Conservation (phyloP, 1,140 invertebrate genomes). For the Aphelenchoides besseyi region DNA sequence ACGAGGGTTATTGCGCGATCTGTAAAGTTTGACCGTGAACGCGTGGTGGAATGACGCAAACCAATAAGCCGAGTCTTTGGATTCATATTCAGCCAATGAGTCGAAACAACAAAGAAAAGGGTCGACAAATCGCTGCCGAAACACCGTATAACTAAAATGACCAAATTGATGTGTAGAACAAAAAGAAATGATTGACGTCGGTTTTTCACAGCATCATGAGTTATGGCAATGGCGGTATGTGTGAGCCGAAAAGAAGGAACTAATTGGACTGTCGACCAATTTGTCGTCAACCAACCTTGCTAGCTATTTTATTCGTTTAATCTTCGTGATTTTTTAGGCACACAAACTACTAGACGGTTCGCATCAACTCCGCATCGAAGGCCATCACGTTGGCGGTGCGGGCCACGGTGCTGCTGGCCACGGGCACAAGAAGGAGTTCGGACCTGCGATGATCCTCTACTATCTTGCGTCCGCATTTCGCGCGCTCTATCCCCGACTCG, state of each 20-base stretch:
- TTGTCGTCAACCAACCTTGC: no score
- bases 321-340: conserved; percentile 40
- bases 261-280: no score
- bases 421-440: conserved; percentile 63
- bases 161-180: neutral
- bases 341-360: conserved; percentile 62
- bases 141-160: neutral
- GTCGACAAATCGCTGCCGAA: neutral
- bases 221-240: conserved; percentile 4
- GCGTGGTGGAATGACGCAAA: no score
- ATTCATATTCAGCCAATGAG: neutral
- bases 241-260: neutral
- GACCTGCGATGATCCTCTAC: conserved; percentile 62
- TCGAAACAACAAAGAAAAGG: no score
- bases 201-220: conserved; percentile 1
- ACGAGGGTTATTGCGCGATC: no score
- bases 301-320: neutral
- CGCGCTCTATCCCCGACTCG: conserved; percentile 60
- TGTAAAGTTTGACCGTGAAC: no score
- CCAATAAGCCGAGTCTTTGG: neutral
- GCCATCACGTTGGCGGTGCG: conserved; percentile 52
- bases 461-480: conserved; percentile 62
- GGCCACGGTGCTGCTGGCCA: conserved; percentile 48
- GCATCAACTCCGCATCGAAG: conserved; percentile 60
- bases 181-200: neutral